Conservation (phyloP, 2,113 vertebrate species). For the Gymnobelideus leadbeateri region DNA sequence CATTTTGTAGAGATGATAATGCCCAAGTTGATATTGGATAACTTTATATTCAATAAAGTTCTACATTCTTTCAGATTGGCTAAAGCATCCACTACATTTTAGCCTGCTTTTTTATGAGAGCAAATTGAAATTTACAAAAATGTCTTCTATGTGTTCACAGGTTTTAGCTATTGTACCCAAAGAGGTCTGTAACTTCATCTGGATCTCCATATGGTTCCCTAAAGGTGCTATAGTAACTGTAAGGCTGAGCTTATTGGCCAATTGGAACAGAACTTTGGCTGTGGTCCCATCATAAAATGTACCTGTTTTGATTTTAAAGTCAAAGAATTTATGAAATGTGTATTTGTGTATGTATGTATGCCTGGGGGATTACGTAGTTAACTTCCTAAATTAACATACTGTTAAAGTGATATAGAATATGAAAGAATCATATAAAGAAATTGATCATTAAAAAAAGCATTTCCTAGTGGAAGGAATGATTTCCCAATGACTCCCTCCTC, state of each 20-base stretch:
- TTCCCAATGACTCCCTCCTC: background rate
- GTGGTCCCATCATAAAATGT: background rate
- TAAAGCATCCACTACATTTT: background rate
- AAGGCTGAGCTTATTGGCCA: background rate
- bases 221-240: background rate
- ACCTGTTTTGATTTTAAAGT: background rate
- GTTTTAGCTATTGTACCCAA: slow-evolving; percentile 3
- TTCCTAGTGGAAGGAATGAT: background rate
- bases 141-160: background rate
- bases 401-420: background rate
- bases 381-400: background rate
- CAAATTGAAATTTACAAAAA: background rate
- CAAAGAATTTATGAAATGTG: background rate
- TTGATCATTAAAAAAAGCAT: background rate
- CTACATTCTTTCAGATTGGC: background rate
- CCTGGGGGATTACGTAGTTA: background rate
- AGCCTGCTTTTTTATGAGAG: background rate
- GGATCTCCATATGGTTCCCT: background rate
- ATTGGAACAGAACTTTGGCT: background rate
- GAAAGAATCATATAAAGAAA: background rate
- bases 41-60: background rate
- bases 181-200: background rate
- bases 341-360: background rate
- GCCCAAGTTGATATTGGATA: background rate
- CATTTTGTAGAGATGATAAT: background rate